Base-by-base conservation (phyloP, 2,113 vertebrate species). In the Canis aureus region DNA sequence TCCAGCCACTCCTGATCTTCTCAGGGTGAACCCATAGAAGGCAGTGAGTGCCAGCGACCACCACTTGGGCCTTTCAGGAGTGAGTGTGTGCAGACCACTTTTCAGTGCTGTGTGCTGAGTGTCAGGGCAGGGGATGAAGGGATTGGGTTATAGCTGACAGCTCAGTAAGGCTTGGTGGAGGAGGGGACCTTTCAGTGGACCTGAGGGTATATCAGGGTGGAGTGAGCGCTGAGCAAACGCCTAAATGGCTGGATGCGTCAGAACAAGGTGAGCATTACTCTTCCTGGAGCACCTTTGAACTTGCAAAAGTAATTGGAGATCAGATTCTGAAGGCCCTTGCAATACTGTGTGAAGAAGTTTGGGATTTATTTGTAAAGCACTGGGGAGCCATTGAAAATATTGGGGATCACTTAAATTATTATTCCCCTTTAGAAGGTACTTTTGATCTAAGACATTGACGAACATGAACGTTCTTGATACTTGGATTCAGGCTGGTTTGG, bases 291-390 rank as follows among this genome's bases (percentile, higher is more conserved):
- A 43, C 73, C 60, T 84, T 87, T 69, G 82, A 85, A 55, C 22
- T 11, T 57, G 53, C 64, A 53, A 69, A 84, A 7, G 7, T n/a
- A 38, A 17, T 88, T 49, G 22, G 49, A 8, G 7, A 38, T 86
- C 55, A 8, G 13, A 38, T 90, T 69, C 60, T 64, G 8, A 22
- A 92, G 38, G 66, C 6, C 67, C 35, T 49, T 85, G 51, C 43
- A 53, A 43, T 53, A 53, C 57, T 29, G 0, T 73, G 8, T 76
- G 43, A 55, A 43, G 15, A 69, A 13, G 25, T 85, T 71, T 74
- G 32, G 25, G 22, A 59, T 86, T 89, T 66, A 86, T 76, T 92
- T 96, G 35, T 71, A 57, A 95, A 95, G 73, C 43, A 53, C 5
- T 25, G 2, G 91, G 87, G 62, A 95, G 57, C 55, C 84, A 69